phyloP scores from a whole-genome alignment of 2,888 invertebrate genomes.

The Metacarcinus magister region DNA sequence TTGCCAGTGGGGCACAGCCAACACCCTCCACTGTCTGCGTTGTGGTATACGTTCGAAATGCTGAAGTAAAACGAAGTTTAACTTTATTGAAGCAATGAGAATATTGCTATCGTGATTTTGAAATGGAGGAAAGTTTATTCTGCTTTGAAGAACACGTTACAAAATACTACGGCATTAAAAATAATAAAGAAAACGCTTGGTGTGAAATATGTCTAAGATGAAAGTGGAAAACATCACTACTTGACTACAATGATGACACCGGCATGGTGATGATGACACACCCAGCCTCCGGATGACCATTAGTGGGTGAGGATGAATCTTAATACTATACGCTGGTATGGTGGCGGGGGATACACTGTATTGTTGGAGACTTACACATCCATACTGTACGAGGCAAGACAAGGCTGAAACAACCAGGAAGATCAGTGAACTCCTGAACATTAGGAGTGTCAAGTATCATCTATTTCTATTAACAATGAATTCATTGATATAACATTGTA shows the following conservation, averaged over 20 bases:
- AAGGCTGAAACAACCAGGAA: constrained; percentile 78
- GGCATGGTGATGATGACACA: background rate
- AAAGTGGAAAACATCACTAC: background rate
- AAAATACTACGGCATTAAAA: background rate
- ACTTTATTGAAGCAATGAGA: background rate
- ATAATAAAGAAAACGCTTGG: background rate
- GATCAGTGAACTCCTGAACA: constrained; percentile 66
- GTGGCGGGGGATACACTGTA: background rate
- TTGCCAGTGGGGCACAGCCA: background rate
- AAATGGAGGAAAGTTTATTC: background rate
- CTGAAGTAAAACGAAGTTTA: background rate
- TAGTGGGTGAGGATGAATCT: background rate
- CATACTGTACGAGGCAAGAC: constrained; percentile 76
- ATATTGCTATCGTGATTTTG: background rate
- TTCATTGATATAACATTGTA: background rate
- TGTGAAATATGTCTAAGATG: background rate
- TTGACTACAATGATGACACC: background rate
- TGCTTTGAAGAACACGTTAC: background rate
- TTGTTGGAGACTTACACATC: constrained; percentile 75
- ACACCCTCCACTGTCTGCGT: background rate
- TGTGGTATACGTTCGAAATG: background rate
- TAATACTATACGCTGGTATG: background rate
- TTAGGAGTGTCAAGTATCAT: background rate
- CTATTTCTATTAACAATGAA: background rate
- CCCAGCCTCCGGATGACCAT: background rate